Evolutionary conservation across 2,888 invertebrate genomes (phyloP).

Genomic region (Imbricaverruca yamaguchii): DNA sequence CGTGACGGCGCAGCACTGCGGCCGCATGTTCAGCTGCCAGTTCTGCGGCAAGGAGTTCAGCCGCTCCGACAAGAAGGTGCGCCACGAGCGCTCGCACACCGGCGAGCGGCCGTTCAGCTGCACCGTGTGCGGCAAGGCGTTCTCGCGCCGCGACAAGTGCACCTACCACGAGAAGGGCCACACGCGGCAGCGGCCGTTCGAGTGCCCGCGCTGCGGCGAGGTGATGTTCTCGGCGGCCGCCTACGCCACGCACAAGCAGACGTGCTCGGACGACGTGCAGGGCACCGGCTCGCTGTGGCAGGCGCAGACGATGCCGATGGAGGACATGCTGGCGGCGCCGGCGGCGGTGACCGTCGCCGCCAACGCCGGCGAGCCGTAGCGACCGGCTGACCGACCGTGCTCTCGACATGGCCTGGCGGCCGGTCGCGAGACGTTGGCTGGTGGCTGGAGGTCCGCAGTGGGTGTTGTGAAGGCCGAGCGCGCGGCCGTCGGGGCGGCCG

Average conservation of each 20-base stretch:
- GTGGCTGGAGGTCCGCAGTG: too few species aligned
- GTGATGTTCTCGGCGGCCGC: neutral
- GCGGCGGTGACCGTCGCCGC: neutral
- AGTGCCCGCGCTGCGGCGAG: slow-evolving; percentile 19
- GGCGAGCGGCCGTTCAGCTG: slow-evolving; percentile 23
- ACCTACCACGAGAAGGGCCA: slow-evolving; percentile 13
- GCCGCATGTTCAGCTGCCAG: slow-evolving; percentile 21
- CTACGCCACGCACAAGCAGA: slow-evolving; percentile 8
- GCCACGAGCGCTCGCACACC: slow-evolving; percentile 22
- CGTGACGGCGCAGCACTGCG: slow-evolving; percentile 4
- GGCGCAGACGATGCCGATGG: neutral
- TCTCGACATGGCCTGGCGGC: too few species aligned
- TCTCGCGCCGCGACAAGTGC: slow-evolving; percentile 22
- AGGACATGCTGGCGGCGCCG: neutral
- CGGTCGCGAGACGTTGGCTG: too few species aligned
- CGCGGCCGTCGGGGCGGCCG: too few species aligned
- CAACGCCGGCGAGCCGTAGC: neutral
- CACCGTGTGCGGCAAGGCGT: slow-evolving; percentile 19
- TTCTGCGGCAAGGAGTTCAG: slow-evolving; percentile 20
- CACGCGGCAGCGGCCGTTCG: slow-evolving; percentile 22
- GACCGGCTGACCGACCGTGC: neutral
- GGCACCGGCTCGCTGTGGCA: slow-evolving; percentile 13
- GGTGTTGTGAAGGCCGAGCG: too few species aligned
- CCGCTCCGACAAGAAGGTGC: slow-evolving; percentile 22
- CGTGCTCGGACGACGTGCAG: slow-evolving; percentile 12